Evolutionary conservation across 2,888 invertebrate genomes (phyloP).

Genomic region (Eumerus sabulonum): DNA sequence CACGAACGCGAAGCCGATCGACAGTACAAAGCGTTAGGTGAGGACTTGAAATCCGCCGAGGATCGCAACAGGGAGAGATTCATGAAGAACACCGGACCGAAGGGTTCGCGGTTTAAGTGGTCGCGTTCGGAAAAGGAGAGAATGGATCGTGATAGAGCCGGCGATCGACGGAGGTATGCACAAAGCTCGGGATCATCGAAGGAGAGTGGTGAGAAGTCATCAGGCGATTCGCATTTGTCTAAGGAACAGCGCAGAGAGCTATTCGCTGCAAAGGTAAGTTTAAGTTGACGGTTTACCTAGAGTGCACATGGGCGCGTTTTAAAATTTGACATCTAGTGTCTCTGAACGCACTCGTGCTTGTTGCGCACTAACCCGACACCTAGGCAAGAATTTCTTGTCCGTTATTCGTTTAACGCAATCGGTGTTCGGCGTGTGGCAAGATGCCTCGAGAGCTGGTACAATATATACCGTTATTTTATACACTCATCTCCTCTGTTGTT

Average conservation of each 20-base stretch:
- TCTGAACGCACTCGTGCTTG: no score
- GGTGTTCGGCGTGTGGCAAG: no score
- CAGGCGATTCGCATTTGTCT: constrained; percentile 71
- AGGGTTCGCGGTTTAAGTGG: constrained; percentile 54
- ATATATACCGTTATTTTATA: no score
- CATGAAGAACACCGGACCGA: constrained; percentile 45
- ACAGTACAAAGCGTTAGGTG: constrained; percentile 74
- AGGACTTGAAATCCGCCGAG: constrained; percentile 33
- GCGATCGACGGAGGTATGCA: constrained; percentile 40
- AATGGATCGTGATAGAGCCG: constrained; percentile 34
- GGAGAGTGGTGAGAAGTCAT: constrained; percentile 67
- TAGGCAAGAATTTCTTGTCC: no score
- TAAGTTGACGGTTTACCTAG: not conserved
- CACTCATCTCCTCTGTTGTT: no score
- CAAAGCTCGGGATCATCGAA: constrained; percentile 54
- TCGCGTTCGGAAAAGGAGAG: constrained; percentile 35
- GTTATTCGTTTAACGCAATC: no score
- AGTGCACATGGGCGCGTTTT: not conserved
- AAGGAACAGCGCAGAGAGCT: constrained; percentile 77
- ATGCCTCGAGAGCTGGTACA: no score
- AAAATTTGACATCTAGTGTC: not conserved
- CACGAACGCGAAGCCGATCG: constrained; percentile 94
- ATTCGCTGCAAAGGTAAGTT: constrained; percentile 76
- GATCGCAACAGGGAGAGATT: constrained; percentile 41
- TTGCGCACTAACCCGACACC: no score